Evolutionary conservation across 2,888 invertebrate species (phyloP).

Genomic region (Tineola bisselliella): DNA sequence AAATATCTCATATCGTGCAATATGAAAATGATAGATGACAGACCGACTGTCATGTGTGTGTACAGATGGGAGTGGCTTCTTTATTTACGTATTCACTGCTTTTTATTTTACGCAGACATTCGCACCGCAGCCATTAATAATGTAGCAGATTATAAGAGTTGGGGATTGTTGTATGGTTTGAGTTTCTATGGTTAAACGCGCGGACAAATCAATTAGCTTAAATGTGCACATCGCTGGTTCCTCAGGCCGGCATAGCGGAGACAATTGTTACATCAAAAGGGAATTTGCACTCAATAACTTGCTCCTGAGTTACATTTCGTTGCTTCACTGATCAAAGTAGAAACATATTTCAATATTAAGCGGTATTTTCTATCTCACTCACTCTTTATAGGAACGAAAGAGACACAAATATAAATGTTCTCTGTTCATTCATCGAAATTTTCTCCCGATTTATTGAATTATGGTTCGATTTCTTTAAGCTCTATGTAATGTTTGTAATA

Average conservation of each 20-base stretch:
- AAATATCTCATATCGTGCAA: constrained; percentile 20
- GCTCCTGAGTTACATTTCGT: not conserved
- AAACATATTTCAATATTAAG: not conserved
- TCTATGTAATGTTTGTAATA: no score
- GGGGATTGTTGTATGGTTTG: no score
- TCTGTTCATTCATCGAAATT: no score
- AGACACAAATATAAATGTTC: not conserved
- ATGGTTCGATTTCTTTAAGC: no score
- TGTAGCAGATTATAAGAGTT: no score
- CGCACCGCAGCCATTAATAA: no score
- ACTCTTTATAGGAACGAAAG: not conserved
- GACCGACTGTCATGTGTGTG: constrained; percentile 15
- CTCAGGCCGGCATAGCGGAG: no score
- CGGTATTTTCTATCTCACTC: not conserved
- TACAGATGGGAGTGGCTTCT: constrained; percentile 12
- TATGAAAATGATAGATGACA: constrained; percentile 21
- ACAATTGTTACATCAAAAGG: constrained; percentile 1
- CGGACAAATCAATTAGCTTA: no score
- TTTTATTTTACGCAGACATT: no score
- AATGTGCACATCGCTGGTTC: no score
- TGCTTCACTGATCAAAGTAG: not conserved
- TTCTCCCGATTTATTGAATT: no score
- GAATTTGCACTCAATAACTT: not conserved
- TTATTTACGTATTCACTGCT: not conserved
- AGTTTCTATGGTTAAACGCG: no score